These are phyloP conservation scores for Maniola jurtina DNA, from an alignment of 1,140 invertebrate genomes.

Conservation along the genomic window DNA sequence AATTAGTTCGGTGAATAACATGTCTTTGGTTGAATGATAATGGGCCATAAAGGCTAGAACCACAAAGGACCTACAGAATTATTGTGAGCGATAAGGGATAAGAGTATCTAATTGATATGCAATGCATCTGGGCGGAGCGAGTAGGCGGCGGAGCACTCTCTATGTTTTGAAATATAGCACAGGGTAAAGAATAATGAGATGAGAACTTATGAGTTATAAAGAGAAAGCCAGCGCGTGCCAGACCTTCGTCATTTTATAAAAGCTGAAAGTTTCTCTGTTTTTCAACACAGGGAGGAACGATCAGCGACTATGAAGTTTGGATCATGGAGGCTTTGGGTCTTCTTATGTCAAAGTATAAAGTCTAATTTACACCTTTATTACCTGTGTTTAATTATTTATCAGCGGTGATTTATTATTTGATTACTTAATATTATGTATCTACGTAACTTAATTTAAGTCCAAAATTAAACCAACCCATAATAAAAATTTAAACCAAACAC, in stretches of 20 bases:
- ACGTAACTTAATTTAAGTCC: neutral
- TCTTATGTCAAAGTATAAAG: no score
- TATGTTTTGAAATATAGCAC: constrained; percentile 50
- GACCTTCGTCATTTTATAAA: no score
- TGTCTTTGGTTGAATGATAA: constrained; percentile 36
- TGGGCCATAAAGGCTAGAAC: constrained; percentile 24
- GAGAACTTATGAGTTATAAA: no score
- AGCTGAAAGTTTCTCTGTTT: no score
- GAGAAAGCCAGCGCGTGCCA: no score
- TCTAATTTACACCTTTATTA: no score
- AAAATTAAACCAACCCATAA: constrained; percentile 6
- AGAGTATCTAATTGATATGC: constrained; percentile 50
- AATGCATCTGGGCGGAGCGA: constrained; percentile 52
- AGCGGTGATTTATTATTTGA: no score
- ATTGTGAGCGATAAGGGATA: constrained; percentile 48
- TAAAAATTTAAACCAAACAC: constrained; percentile 21
- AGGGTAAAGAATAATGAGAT: constrained; percentile 20
- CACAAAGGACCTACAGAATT: constrained; percentile 37
- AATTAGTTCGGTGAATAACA: constrained; percentile 9
- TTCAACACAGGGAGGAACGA: no score
- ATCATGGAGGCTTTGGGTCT: no score
- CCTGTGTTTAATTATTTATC: no score
- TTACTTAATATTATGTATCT: no score
- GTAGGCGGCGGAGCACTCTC: constrained; percentile 54
- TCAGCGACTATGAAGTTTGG: no score